These are phyloP conservation scores for Hipparchia sbordonii DNA, from an alignment of 2,888 invertebrate species.

Conservation along the genomic window DNA sequence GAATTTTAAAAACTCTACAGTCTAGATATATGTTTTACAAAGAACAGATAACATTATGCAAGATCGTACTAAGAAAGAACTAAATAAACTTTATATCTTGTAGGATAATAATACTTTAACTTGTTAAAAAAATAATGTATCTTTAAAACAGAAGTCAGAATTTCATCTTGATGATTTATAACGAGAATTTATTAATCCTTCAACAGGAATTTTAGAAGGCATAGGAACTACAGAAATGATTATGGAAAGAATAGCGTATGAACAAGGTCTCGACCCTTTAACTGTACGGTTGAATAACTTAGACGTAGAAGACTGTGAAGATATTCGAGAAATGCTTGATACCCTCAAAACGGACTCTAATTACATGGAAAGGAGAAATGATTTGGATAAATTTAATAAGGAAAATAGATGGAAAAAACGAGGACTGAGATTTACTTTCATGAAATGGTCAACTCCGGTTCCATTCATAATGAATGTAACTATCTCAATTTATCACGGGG, in stretches of 20 bases:
- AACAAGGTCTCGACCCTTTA: slow-evolving; percentile 81
- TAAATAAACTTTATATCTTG: too few species aligned
- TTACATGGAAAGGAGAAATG: slow-evolving; percentile 70
- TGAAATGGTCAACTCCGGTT: slow-evolving; percentile 84
- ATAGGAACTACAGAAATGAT: slow-evolving; percentile 84
- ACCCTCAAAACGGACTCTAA: slow-evolving; percentile 68
- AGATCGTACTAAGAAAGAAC: too few species aligned
- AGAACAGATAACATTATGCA: too few species aligned
- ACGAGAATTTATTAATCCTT: neutral
- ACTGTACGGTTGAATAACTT: slow-evolving; percentile 70
- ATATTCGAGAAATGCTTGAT: slow-evolving; percentile 64
- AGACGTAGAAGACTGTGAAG: slow-evolving; percentile 67
- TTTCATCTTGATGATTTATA: too few species aligned
- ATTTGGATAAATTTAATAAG: slow-evolving; percentile 83
- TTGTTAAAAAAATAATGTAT: too few species aligned
- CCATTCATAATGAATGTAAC: slow-evolving; percentile 79
- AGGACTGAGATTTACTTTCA: slow-evolving; percentile 86
- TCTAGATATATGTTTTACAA: too few species aligned
- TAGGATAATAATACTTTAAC: too few species aligned
- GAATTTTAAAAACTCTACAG: neutral
- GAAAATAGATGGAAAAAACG: slow-evolving; percentile 90
- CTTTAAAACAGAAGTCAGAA: too few species aligned
- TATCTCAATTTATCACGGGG: slow-evolving; percentile 86
- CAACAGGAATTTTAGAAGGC: slow-evolving; percentile 84
- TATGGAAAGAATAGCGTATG: slow-evolving; percentile 85